Evolutionary conservation across 2,888 invertebrate species (phyloP), one percentile per base, ranked within the genome.

Genomic region (Eilema depressum): DNA sequence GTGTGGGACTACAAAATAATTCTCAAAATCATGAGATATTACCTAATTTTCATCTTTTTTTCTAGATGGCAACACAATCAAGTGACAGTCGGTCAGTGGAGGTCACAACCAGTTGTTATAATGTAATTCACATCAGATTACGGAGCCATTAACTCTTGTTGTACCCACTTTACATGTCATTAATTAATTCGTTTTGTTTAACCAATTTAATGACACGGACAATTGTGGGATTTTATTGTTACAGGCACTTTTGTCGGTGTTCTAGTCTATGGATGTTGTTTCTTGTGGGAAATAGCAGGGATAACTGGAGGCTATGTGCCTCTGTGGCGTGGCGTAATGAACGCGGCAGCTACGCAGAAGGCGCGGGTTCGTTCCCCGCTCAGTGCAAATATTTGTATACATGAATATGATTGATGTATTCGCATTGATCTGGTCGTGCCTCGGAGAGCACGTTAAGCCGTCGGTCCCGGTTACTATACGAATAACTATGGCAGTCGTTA

Each of bases 91-190:
- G 20, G 17, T 20, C 41, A 41, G 37, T 26, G 17, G 63, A 63
- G 63, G 41, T 66, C 33, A 66, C n/a, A 56, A 57, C 33, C 14
- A 26, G 26, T 53, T 28, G 28, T 68, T 33, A 68, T 68, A 68
- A 68, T 23, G 57, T 0, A 68, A 69, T 69, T 69, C 63, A 30
- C 69, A 64, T 69, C 69, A 47, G 63, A 69, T 30, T 69, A 69
- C 69, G 47, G 26, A 26, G 64, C n/a, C 53, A 25, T 60, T 61
- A 62, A 23, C 56, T 30, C 62, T 57, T 8, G 63, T 63, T 63
- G 26, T 33, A 17, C 12, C 30, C 25, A 5, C 26, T 60, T 68
- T 56, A 11, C 69, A 65, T 64, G 30, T 69, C 28, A 65, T 69
- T 60, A 53, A 69, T 64, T 60, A 60, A 69, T 64, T 53, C 37